A percentile compares a stretch with the other conserved stretches of the same genome.
These are phyloP conservation scores for Serripes groenlandicus DNA, from an alignment of 2,888 invertebrate genomes.

Conservation along the genomic window DNA sequence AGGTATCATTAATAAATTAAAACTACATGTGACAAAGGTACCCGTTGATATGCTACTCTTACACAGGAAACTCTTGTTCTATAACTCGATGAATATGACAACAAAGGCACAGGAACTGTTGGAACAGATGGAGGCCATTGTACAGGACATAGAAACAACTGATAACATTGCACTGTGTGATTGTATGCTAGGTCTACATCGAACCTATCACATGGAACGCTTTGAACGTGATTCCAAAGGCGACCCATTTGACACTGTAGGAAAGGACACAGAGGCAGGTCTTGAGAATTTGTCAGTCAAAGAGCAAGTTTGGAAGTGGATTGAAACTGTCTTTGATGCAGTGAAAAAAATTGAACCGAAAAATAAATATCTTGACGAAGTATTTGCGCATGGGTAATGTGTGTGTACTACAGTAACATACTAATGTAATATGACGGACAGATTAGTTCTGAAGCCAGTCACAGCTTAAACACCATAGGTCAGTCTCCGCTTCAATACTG, in stretches of 20 bases:
- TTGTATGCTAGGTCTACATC: neutral
- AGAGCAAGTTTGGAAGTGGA: constrained; percentile 23
- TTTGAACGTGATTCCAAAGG: too few species aligned
- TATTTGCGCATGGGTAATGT: neutral
- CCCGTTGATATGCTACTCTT: neutral
- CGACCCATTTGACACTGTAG: neutral
- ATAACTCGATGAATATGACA: neutral
- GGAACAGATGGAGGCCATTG: neutral
- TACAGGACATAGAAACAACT: neutral
- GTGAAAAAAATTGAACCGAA: constrained; percentile 40
- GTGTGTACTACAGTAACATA: too few species aligned
- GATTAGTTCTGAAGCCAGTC: too few species aligned
- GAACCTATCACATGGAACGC: too few species aligned
- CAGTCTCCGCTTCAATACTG: too few species aligned
- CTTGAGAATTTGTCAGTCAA: constrained; percentile 13
- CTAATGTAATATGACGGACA: too few species aligned
- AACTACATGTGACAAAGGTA: neutral
- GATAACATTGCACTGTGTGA: neutral
- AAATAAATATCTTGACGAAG: constrained; percentile 33
- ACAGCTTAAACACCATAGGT: too few species aligned
- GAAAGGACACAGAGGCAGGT: neutral
- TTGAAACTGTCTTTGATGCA: constrained; percentile 26
- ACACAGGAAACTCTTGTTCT: neutral
- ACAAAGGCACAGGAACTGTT: neutral
- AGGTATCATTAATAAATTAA: neutral